Percentiles rank a stretch among this genome's conserved stretches.
These are phyloP conservation scores for Aphis gossypii DNA, from an alignment of 1,140 invertebrate species.

Conservation along the genomic window DNA sequence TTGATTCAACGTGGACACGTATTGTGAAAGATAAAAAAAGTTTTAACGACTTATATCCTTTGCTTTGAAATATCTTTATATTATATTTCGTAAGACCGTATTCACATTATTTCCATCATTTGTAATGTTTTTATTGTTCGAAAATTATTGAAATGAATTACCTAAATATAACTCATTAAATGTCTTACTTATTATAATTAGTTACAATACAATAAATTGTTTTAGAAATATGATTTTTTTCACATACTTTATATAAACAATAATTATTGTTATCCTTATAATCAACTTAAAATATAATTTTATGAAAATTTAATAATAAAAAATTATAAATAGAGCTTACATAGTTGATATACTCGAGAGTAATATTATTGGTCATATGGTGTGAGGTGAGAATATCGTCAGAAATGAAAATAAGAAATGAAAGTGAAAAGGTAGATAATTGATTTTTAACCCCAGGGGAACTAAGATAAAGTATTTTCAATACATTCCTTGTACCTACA, in stretches of 20 bases:
- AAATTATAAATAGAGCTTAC: background rate
- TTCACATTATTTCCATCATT: background rate
- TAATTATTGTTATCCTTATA: background rate
- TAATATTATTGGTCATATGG: background rate
- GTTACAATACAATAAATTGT: background rate
- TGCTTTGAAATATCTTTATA: background rate
- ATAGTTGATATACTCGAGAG: background rate
- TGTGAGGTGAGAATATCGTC: background rate
- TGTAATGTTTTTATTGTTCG: background rate
- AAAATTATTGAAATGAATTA: background rate
- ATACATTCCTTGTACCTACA: background rate
- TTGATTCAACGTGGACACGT: background rate
- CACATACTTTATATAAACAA: background rate
- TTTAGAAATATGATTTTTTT: background rate
- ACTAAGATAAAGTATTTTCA: conserved; percentile 9
- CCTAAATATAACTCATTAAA: background rate
- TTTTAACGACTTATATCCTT: background rate
- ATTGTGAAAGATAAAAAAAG: background rate
- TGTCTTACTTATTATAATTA: background rate
- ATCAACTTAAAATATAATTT: background rate
- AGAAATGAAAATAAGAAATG: conserved; percentile 22
- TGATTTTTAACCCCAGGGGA: conserved; percentile 23
- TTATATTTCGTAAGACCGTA: background rate
- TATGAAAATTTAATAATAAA: rapidly evolving
- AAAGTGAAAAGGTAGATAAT: conserved; percentile 23